These are phyloP conservation scores for rabbit (Oryctolagus cuniculus) DNA, from an alignment of 2,113 vertebrate genomes.

Conservation along the genomic window DNA sequence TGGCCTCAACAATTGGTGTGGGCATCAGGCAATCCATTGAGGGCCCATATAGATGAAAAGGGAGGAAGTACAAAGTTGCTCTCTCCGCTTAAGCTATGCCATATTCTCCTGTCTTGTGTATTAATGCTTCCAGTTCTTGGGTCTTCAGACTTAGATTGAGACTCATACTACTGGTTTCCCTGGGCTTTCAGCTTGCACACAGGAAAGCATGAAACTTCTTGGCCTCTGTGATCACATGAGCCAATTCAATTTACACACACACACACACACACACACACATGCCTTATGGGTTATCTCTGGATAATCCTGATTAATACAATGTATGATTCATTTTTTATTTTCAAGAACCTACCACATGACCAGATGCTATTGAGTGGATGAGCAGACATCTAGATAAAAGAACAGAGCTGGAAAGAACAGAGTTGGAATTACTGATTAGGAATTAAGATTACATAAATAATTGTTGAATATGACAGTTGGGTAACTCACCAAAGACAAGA, in stretches of 20 bases:
- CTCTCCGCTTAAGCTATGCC: neutral
- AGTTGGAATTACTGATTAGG: neutral
- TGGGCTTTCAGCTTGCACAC: neutral
- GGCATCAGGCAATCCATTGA: neutral
- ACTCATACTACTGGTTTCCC: neutral
- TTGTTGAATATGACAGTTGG: neutral
- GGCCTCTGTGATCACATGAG: neutral
- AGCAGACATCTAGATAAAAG: neutral
- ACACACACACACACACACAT: neutral
- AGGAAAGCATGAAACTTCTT: neutral
- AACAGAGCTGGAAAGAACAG: neutral
- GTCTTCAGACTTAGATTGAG: neutral
- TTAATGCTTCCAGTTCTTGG: neutral
- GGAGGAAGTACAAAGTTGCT: neutral
- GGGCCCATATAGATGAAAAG: neutral
- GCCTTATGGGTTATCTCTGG: neutral
- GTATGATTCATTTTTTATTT: constrained; percentile 51
- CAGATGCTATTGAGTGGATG: neutral
- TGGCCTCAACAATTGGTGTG: neutral
- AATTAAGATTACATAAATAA: neutral
- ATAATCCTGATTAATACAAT: neutral
- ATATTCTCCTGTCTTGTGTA: neutral
- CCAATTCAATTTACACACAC: neutral
- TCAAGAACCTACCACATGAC: neutral
- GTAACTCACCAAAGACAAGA: neutral